phyloP scores from a whole-genome alignment of 1,140 invertebrate genomes.

The Drosophila tsacasi region DNA sequence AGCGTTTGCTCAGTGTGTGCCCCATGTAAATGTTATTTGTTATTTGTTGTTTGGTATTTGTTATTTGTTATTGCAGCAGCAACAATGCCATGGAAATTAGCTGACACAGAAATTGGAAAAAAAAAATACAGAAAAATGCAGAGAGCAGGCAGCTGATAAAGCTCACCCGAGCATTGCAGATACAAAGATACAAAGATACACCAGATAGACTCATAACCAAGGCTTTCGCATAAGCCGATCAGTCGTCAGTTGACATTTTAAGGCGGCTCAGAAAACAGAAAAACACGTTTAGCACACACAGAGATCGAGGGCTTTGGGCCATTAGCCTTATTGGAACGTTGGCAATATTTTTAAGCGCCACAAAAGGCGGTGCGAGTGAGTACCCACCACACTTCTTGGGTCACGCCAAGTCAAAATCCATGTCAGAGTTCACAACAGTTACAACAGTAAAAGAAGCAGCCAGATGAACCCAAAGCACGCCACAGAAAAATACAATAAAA shows the following conservation, averaged over 20 bases:
- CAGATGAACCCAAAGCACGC: conserved; percentile 52
- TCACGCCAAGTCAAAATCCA: conserved; percentile 44
- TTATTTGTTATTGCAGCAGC: conserved; percentile 15
- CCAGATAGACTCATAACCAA: conserved; percentile 42
- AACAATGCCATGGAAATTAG: conserved; percentile 57
- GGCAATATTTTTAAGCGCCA: conserved; percentile 15
- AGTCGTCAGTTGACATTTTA: conserved; percentile 52
- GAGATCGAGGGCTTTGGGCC: conserved; percentile 27
- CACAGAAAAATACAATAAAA: conserved; percentile 29
- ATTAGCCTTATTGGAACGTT: conserved; percentile 37
- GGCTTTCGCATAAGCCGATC: conserved; percentile 48
- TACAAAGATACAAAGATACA: conserved; percentile 34
- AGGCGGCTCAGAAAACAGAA: conserved; percentile 21
- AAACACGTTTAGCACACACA: conserved; percentile 30
- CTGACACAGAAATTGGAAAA: conserved; percentile 56
- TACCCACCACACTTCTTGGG: conserved; percentile 3
- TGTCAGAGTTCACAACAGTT: conserved; percentile 57
- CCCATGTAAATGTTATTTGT: conserved; percentile 47
- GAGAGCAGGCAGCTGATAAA: conserved; percentile 29
- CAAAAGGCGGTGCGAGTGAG: background rate
- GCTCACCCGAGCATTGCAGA: conserved; percentile 50
- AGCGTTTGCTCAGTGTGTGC: conserved; percentile 36
- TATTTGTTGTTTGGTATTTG: conserved; percentile 33
- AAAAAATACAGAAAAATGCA: conserved; percentile 4
- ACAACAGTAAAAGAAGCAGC: conserved; percentile 30